Conservation (phyloP, 1,140 invertebrate genomes). For the Drosophila malerkotliana region DNA sequence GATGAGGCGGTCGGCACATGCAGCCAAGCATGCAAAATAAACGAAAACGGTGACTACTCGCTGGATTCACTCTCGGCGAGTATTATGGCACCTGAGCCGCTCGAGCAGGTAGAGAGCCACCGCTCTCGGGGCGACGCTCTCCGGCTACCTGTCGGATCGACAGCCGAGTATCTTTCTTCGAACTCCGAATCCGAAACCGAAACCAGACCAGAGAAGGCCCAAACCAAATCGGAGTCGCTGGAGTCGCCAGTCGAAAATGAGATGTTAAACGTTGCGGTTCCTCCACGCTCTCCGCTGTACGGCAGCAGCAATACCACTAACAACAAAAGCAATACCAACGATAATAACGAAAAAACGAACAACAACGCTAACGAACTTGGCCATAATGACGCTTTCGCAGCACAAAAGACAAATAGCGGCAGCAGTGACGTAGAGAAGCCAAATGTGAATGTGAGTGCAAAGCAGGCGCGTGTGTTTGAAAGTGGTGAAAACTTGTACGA, state of each 20-base stretch:
- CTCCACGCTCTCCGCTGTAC: slow-evolving; percentile 71
- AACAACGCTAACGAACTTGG: slow-evolving; percentile 51
- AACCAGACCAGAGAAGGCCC: slow-evolving; percentile 22
- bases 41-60: slow-evolving; percentile 57
- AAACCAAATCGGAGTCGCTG: slow-evolving; percentile 38
- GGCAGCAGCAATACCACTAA: slow-evolving; percentile 38
- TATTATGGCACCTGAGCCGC: slow-evolving; percentile 68
- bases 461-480: slow-evolving; percentile 2
- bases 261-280: slow-evolving; percentile 81
- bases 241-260: slow-evolving; percentile 78
- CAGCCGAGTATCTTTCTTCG: slow-evolving; percentile 1
- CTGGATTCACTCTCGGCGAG: slow-evolving; percentile 58
- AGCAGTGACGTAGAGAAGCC: slow-evolving; percentile 65
- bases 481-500: slow-evolving; percentile 64
- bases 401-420: slow-evolving; percentile 65
- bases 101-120: slow-evolving; percentile 50
- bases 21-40: slow-evolving; percentile 83
- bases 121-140: slow-evolving; percentile 2
- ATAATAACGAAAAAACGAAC: slow-evolving; percentile 38
- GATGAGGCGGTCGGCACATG: slow-evolving; percentile 36
- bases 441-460: slow-evolving; percentile 5
- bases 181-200: slow-evolving; percentile 48
- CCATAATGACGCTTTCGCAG: slow-evolving; percentile 75
- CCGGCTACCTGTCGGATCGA: slow-evolving; percentile 58
- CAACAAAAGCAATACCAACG: slow-evolving; percentile 40